Conservation (phyloP, 2,888 invertebrate species). For the Lamproptera curius region DNA sequence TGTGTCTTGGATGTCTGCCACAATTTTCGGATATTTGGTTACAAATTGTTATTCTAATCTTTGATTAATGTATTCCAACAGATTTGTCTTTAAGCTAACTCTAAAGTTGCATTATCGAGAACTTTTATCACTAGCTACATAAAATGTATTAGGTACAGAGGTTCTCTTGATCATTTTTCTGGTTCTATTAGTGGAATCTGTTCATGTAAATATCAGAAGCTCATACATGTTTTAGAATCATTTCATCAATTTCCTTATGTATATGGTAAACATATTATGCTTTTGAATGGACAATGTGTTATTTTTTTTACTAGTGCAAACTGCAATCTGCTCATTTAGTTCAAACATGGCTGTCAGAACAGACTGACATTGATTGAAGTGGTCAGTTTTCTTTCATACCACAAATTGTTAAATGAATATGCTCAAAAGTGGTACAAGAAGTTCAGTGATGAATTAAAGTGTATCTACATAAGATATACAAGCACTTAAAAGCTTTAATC, state of each 20-base stretch:
- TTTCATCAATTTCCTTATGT: slow-evolving; percentile 73
- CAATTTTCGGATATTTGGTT: no score
- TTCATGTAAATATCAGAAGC: slow-evolving; percentile 69
- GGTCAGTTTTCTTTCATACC: slow-evolving; percentile 78
- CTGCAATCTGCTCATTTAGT: no score
- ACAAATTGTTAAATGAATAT: slow-evolving; percentile 65
- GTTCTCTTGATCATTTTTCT: slow-evolving; percentile 65
- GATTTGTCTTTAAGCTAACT: slow-evolving; percentile 77
- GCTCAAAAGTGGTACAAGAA: slow-evolving; percentile 69
- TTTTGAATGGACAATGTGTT: slow-evolving; percentile 70
- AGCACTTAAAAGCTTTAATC: slow-evolving; percentile 75
- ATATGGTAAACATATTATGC: slow-evolving; percentile 71
- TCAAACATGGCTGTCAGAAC: slow-evolving; percentile 72
- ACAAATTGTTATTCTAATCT: no score
- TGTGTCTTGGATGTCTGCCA: slow-evolving; percentile 68
- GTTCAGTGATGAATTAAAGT: slow-evolving; percentile 76
- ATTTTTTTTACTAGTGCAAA: slow-evolving; percentile 67
- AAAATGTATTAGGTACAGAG: slow-evolving; percentile 71
- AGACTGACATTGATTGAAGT: slow-evolving; percentile 64
- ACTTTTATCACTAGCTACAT: slow-evolving; percentile 75
- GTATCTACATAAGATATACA: slow-evolving; percentile 76
- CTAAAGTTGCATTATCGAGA: slow-evolving; percentile 75
- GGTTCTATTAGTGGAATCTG: slow-evolving; percentile 58
- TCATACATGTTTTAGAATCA: slow-evolving; percentile 73
- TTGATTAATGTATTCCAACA: slow-evolving; percentile 72